These are phyloP conservation scores for Epizoanthus scotinus DNA, from an alignment of 92 coral and sea anemone genomes.

Conservation along the genomic window DNA sequence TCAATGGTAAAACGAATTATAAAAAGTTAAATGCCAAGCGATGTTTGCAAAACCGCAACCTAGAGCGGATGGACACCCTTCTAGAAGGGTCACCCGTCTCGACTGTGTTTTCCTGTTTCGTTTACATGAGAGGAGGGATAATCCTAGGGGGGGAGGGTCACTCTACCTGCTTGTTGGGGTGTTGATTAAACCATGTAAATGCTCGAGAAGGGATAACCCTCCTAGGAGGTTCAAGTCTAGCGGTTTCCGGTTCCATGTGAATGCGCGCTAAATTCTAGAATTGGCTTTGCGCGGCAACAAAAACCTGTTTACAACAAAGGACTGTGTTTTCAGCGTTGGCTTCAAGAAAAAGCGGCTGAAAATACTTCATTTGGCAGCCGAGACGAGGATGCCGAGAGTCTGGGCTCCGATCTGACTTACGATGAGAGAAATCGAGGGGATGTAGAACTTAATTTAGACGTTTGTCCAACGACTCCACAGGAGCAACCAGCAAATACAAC, in stretches of 20 bases:
- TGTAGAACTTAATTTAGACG: not conserved
- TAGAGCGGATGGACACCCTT: no score
- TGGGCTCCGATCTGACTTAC: not conserved
- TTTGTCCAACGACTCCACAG: not conserved
- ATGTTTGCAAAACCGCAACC: no score
- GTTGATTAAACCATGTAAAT: constrained; percentile 49
- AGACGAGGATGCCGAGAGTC: not conserved
- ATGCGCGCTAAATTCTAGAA: not conserved
- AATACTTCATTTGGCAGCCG: not conserved
- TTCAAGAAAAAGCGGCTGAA: no score
- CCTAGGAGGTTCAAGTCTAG: constrained; percentile 46
- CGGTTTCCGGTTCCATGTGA: no score
- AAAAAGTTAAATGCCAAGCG: no score
- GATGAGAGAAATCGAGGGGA: not conserved
- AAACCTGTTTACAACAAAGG: no score
- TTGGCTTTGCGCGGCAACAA: no score
- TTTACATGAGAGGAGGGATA: constrained; percentile 38
- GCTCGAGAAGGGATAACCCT: constrained; percentile 46
- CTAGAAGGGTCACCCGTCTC: no score
- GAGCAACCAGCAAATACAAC: no score
- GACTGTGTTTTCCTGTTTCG: no score
- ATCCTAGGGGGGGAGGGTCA: constrained; percentile 53
- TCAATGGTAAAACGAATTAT: no score
- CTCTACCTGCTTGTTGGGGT: constrained; percentile 57
- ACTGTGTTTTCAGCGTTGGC: no score